phyloP scores from a whole-genome alignment of 1,140 invertebrate genomes.

The Eriosoma lanigerum region DNA sequence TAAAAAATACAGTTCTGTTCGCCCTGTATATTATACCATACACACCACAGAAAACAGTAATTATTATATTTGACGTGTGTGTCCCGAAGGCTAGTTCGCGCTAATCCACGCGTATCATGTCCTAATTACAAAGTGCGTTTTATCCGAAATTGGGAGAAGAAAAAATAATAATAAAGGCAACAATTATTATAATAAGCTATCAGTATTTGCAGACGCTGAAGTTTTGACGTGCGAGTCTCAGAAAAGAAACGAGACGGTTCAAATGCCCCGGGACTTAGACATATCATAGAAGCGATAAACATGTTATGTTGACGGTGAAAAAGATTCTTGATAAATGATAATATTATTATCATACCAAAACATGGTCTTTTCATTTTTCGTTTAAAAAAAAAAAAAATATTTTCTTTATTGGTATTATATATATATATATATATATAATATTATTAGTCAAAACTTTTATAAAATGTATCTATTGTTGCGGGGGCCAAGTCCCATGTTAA shows the following conservation, averaged over 20 bases:
- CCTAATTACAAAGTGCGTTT: conserved; percentile 19
- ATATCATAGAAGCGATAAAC: not conserved
- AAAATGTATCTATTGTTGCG: too few species aligned
- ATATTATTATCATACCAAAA: not conserved
- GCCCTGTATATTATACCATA: not conserved
- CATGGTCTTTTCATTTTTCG: too few species aligned
- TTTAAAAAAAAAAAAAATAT: too few species aligned
- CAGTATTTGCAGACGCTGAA: conserved; percentile 16
- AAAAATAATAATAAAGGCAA: conserved; percentile 24
- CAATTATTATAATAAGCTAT: conserved; percentile 36
- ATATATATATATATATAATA: too few species aligned
- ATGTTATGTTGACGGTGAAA: not conserved
- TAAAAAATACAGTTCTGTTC: too few species aligned
- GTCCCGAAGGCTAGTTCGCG: conserved; percentile 28
- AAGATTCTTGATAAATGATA: not conserved
- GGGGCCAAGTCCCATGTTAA: too few species aligned
- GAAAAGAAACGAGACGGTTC: not conserved
- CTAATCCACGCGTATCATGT: not conserved
- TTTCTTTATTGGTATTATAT: too few species aligned
- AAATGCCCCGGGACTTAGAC: conserved; percentile 3
- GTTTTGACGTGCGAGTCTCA: conserved; percentile 17
- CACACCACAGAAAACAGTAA: conserved; percentile 1
- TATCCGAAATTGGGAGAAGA: not conserved
- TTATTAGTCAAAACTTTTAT: too few species aligned
- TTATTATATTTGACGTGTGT: conserved; percentile 27